Evolutionary conservation across 2,888 invertebrate species (phyloP).

Genomic region (Hydroisotoma schaefferi): DNA sequence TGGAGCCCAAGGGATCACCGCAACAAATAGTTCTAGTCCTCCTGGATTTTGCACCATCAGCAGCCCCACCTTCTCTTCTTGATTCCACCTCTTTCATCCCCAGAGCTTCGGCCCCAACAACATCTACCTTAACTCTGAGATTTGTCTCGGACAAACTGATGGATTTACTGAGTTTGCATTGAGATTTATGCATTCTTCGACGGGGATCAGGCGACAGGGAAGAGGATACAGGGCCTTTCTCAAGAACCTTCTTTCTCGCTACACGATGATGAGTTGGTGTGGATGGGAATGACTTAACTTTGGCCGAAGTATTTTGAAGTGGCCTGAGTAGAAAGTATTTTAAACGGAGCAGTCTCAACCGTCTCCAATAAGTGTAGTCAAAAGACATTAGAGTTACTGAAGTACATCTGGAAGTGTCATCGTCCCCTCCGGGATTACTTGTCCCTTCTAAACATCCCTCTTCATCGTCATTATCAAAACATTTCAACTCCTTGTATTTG

Average conservation of each 20-base stretch:
- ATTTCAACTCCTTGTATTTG: constrained; percentile 46
- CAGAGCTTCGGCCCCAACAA: constrained; percentile 24
- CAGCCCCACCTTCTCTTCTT: constrained; percentile 25
- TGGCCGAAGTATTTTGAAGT: constrained; percentile 30
- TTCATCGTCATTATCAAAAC: constrained; percentile 41
- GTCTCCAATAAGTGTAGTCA: constrained; percentile 46
- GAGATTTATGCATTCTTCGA: not conserved
- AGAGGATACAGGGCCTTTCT: not conserved
- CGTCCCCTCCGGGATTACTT: constrained; percentile 20
- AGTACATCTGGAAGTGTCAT: constrained; percentile 43
- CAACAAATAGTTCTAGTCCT: constrained; percentile 14
- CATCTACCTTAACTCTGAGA: constrained; percentile 29
- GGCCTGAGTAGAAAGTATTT: constrained; percentile 46
- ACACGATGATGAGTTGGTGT: constrained; percentile 35
- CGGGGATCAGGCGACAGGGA: not conserved
- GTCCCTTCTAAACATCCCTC: constrained; percentile 31
- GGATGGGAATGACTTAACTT: constrained; percentile 45
- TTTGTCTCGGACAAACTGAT: constrained; percentile 41
- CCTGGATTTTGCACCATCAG: constrained; percentile 15
- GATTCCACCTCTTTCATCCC: constrained; percentile 18
- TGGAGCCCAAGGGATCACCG: constrained; percentile 11
- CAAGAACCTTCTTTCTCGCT: constrained; percentile 10
- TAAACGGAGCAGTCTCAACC: constrained; percentile 41
- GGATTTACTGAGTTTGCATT: constrained; percentile 25
- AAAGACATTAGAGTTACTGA: constrained; percentile 48